These are phyloP conservation scores for Cerceris rybyensis DNA, from an alignment of 2,888 invertebrate genomes.

Conservation along the genomic window DNA sequence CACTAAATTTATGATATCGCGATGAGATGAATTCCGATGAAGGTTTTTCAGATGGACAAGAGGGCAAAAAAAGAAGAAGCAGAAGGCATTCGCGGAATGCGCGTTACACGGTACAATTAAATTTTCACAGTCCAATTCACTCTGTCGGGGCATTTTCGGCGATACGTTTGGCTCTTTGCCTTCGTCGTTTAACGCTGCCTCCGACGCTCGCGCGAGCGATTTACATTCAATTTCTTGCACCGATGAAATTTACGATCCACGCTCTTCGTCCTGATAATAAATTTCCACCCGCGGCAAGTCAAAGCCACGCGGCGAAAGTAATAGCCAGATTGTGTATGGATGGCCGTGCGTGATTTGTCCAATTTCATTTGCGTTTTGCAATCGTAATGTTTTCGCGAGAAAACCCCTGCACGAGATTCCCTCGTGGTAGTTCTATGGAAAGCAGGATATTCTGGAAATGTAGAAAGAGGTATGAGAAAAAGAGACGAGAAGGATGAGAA, in stretches of 20 bases:
- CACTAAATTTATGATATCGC: slow-evolving; percentile 37
- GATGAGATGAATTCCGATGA: slow-evolving; percentile 20
- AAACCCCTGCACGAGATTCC: too few species aligned
- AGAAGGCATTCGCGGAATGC: neutral
- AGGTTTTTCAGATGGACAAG: neutral
- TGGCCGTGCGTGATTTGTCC: too few species aligned
- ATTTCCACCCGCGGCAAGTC: neutral
- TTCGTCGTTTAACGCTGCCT: slow-evolving; percentile 19
- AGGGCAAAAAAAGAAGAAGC: neutral
- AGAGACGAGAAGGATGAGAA: too few species aligned
- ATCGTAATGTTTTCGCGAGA: too few species aligned
- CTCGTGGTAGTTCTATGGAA: too few species aligned
- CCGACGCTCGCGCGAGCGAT: slow-evolving; percentile 25
- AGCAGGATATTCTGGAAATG: too few species aligned
- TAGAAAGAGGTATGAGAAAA: too few species aligned
- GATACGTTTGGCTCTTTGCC: slow-evolving; percentile 49
- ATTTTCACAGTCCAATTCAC: slow-evolving; percentile 41
- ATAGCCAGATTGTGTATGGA: too few species aligned
- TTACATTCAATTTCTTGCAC: slow-evolving; percentile 2
- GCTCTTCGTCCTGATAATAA: neutral
- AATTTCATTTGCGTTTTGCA: too few species aligned
- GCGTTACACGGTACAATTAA: slow-evolving; percentile 37
- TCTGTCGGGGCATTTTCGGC: slow-evolving; percentile 32
- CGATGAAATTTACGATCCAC: neutral
- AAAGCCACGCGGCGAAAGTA: too few species aligned